These are phyloP conservation scores for Rallus limicola DNA, from an alignment of 2,113 vertebrate genomes.

Conservation along the genomic window DNA sequence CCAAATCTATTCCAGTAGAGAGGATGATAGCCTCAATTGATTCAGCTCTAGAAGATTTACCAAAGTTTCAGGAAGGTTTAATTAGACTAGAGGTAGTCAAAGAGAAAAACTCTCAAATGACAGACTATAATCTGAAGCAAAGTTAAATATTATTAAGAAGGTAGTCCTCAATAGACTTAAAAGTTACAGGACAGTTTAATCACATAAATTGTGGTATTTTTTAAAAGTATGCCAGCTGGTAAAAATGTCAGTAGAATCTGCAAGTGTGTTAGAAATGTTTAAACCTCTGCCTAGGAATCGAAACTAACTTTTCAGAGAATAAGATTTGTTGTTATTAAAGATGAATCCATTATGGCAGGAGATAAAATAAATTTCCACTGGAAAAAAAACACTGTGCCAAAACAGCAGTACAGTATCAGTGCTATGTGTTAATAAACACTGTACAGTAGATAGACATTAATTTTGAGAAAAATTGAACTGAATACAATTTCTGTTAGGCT, in stretches of 20 bases:
- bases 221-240: background rate
- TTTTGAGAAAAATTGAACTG: background rate
- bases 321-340: background rate
- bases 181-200: background rate
- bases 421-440: background rate
- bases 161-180: background rate
- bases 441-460: background rate
- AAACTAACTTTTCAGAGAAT: background rate
- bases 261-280: background rate
- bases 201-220: background rate
- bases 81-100: background rate
- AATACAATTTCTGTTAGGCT: background rate
- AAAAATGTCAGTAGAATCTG: background rate
- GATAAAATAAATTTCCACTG: background rate
- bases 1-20: background rate
- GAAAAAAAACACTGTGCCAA: background rate
- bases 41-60: slow-evolving; percentile 19
- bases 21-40: background rate
- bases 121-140: background rate
- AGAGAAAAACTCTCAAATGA: background rate
- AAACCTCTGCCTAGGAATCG: background rate
- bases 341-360: background rate
- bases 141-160: slow-evolving; percentile 13
- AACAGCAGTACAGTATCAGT: background rate
- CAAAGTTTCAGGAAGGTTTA: slow-evolving; percentile 7